Percentiles rank a stretch among this genome's conserved stretches.
Conservation (phyloP, 2,797 vertebrate species). For the Eulemur rubriventer region DNA sequence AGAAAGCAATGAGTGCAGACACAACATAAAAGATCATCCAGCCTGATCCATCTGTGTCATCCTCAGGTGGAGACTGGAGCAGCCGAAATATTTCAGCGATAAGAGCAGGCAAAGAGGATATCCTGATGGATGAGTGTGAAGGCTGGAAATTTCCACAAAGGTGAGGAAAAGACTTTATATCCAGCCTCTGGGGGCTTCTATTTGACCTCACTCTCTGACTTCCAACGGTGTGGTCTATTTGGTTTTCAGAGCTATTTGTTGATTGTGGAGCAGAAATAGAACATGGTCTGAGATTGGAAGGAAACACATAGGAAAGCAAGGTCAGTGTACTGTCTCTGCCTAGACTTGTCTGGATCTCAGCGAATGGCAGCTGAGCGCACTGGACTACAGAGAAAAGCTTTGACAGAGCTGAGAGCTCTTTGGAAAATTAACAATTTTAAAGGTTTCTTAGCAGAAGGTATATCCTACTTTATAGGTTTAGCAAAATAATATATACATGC, state of each 20-base stretch:
- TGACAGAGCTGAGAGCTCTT: not conserved
- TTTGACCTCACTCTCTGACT: not conserved
- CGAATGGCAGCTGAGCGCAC: conserved; percentile 22
- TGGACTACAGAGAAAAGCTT: not conserved
- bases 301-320: conserved; percentile 64
- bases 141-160: conserved; percentile 58
- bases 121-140: conserved; percentile 63
- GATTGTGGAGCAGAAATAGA: conserved; percentile 55
- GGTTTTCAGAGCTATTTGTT: conserved; percentile 61
- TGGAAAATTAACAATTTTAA: not conserved
- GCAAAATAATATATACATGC: not conserved
- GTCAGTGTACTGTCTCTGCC: conserved; percentile 51
- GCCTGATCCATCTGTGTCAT: conserved; percentile 59
- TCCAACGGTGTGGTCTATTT: conserved; percentile 40
- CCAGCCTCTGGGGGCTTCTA: not conserved
- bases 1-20: conserved; percentile 40
- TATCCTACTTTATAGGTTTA: not conserved
- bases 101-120: conserved; percentile 63
- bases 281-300: conserved; percentile 41
- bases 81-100: conserved; percentile 41
- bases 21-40: conserved; percentile 26
- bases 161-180: not conserved
- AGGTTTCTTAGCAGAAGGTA: not conserved
- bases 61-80: conserved; percentile 45
- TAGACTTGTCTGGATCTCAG: conserved; percentile 14